phyloP scores from a whole-genome alignment of 1,140 invertebrate genomes.

The Cyclina sinensis region DNA sequence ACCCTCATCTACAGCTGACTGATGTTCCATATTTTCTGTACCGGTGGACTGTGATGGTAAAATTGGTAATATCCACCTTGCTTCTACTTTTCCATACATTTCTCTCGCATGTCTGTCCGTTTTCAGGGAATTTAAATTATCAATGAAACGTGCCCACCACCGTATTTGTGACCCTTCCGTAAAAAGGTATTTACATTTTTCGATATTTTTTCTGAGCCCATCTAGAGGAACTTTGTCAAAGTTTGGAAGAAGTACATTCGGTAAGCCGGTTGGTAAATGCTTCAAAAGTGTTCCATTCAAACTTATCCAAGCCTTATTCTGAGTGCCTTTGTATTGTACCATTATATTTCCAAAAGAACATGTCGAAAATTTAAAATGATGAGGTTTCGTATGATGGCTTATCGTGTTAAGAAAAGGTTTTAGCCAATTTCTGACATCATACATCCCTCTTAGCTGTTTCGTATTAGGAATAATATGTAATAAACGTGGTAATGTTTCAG shows the following conservation, averaged over 20 bases:
- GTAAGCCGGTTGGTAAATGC: not conserved
- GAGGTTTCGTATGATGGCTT: conserved; percentile 19
- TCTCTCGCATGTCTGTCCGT: too few species aligned
- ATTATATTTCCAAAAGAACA: not conserved
- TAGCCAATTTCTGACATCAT: conserved; percentile 56
- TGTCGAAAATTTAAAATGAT: conserved; percentile 51
- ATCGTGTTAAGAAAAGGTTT: conserved; percentile 17
- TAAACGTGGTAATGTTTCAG: conserved; percentile 35
- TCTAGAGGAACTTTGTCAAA: not conserved
- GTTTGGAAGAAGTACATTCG: not conserved
- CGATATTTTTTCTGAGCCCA: too few species aligned
- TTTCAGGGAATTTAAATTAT: too few species aligned
- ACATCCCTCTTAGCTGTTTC: conserved; percentile 11
- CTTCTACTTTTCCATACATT: too few species aligned
- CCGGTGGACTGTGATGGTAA: too few species aligned
- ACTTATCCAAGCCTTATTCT: conserved; percentile 9
- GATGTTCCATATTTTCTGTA: too few species aligned
- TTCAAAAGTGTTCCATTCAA: not conserved
- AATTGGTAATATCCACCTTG: too few species aligned
- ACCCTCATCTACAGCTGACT: too few species aligned
- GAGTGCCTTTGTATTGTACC: conserved; percentile 46
- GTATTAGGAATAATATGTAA: conserved; percentile 7
- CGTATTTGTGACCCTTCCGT: too few species aligned
- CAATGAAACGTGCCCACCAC: too few species aligned
- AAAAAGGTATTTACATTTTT: too few species aligned